Percentiles rank a stretch among this genome's conserved stretches.
Evolutionary conservation across 92 coral and sea anemone genomes (phyloP).

Genomic region (Umimayanthus kanabou): DNA sequence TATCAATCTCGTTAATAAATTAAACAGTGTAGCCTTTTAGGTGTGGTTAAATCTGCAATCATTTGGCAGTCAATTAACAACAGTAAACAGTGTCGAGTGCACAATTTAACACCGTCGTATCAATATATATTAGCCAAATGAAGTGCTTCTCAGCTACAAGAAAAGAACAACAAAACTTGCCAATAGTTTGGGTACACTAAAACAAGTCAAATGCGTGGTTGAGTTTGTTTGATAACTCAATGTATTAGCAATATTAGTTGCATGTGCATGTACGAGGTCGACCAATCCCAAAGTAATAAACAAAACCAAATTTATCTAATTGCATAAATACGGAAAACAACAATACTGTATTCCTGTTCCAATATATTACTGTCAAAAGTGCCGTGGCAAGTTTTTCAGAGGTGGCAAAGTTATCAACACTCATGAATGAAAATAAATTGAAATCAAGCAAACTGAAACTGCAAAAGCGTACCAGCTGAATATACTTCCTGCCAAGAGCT

Average conservation of each 20-base stretch:
- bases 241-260: too few species aligned
- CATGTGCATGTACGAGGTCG: neutral
- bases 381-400: neutral
- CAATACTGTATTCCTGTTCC: neutral
- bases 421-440: too few species aligned
- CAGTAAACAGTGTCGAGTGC: neutral
- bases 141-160: too few species aligned
- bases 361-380: neutral
- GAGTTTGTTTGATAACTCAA: too few species aligned
- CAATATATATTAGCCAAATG: too few species aligned
- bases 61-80: neutral
- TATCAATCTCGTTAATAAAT: too few species aligned
- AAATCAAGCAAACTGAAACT: neutral
- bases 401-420: too few species aligned
- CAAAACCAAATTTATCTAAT: neutral
- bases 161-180: neutral
- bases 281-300: neutral
- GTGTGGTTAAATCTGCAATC: neutral
- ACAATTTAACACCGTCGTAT: too few species aligned
- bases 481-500: conserved; percentile 86
- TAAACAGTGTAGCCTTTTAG: neutral
- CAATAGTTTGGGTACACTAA: neutral
- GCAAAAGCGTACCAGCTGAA: conserved; percentile 74
- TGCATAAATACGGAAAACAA: neutral
- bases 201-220: neutral